Evolutionary conservation across 2,797 vertebrate species (phyloP), one percentile per base, ranked within the genome.

Genomic region (Heterohyrax brucei): DNA sequence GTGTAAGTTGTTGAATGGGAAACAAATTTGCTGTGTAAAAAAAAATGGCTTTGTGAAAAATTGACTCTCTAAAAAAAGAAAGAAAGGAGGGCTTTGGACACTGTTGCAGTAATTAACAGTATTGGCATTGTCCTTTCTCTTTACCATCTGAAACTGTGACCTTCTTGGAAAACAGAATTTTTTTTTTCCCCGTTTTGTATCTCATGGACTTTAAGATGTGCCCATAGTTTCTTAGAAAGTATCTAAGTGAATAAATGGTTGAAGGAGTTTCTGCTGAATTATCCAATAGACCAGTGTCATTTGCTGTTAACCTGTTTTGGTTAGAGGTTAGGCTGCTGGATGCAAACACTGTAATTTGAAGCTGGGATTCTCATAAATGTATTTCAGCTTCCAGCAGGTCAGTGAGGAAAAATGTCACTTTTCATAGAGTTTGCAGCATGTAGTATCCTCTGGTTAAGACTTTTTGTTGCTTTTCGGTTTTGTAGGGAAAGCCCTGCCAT

Each of bases 341-440:
- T 94, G 56, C 91, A 95, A 94, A 91, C 30, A 48, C 5, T 22
- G 80, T 87, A 87, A 62, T 85, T 87, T 93, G 79, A 91, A 91
- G 75, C 46, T 6, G 5, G 75, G 56, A 4, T n/a, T 95, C 80
- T 33, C 56, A n/a, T 56, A 91, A 81, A 73, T 78, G 80, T 24
- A 62, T 86, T 93, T 89, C 76, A 62, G 44, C n/a, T 59, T 62
- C 30, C 9, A 73, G 21, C 30, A 73, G 39, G n/a, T 39, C 61
- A 78, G 8, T 3, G 19, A 86, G 64, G 46, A 24, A 4, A 86
- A 53, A 82, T 81, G 5, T 84, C 66, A 88, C 70, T 81, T 82
- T 64, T 80, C 39, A 68, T 9, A 66, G 44, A 66, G 13, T 39
- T 2, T 73, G 39, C n/a, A n/a, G 5, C 28, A 0, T 68, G 5